These are phyloP conservation scores for Troides oblongomaculatus DNA, from an alignment of 2,888 invertebrate species.

Conservation along the genomic window DNA sequence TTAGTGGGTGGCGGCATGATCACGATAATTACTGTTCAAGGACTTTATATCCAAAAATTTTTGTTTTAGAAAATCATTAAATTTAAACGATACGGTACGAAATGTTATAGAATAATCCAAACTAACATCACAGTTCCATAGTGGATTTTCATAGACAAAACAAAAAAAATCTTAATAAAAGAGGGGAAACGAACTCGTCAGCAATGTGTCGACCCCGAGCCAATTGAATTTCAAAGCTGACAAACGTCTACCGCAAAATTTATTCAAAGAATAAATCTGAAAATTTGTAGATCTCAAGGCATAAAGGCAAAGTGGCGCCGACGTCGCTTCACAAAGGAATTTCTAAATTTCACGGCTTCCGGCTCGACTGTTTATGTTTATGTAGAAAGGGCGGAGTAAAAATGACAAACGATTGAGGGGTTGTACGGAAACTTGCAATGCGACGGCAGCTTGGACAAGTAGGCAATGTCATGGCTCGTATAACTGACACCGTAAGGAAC, in stretches of 20 bases:
- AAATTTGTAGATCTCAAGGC: conserved; percentile 79
- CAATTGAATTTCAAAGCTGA: conserved; percentile 80
- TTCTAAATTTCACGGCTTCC: conserved; percentile 80
- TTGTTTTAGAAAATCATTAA: background rate
- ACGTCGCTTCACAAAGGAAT: conserved; percentile 77
- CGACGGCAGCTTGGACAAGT: conserved; percentile 35
- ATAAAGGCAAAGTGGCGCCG: conserved; percentile 74
- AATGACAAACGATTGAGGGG: conserved; percentile 70
- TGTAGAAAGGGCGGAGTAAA: conserved; percentile 70
- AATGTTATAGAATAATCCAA: conserved; percentile 8
- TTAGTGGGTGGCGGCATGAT: too few relatives aligned
- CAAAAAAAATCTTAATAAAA: conserved; percentile 58
- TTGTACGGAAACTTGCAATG: conserved; percentile 39
- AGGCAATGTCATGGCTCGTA: conserved; percentile 47
- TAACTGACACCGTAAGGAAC: conserved; percentile 29
- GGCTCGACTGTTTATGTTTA: conserved; percentile 75
- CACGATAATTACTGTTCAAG: too few relatives aligned
- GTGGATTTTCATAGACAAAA: conserved; percentile 48
- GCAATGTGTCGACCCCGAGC: conserved; percentile 74
- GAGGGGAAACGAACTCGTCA: conserved; percentile 66
- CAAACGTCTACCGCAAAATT: conserved; percentile 76
- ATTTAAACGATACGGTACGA: background rate
- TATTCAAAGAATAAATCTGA: conserved; percentile 81
- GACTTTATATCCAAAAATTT: too few relatives aligned
- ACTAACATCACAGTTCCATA: conserved; percentile 41